Percentiles rank a stretch among this genome's conserved stretches.
phyloP scores from a whole-genome alignment of 2,888 invertebrate genomes.

The Hedychridium roseum region DNA sequence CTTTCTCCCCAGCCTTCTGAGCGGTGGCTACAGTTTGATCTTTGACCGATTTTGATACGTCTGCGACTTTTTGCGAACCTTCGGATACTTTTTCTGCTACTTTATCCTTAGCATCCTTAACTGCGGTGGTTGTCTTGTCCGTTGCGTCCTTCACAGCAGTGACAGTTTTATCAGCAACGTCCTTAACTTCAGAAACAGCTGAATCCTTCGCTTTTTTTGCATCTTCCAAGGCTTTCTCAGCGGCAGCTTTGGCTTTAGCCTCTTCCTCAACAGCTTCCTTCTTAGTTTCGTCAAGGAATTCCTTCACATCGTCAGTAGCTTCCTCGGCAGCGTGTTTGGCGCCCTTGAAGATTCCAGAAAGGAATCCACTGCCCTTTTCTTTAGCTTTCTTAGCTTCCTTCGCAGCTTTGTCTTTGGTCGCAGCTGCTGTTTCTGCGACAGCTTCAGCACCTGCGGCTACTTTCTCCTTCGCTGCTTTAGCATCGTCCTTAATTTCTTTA shows the following conservation, averaged over 20 bases:
- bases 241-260: too few species aligned
- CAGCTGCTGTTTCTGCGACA: slow-evolving; percentile 17
- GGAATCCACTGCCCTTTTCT: slow-evolving; percentile 36
- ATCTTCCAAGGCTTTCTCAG: too few species aligned
- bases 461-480: slow-evolving; percentile 25
- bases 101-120: slow-evolving; percentile 28
- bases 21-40: too few species aligned
- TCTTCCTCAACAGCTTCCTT: slow-evolving; percentile 22
- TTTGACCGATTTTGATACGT: too few species aligned
- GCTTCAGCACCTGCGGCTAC: slow-evolving; percentile 18
- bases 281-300: slow-evolving; percentile 22
- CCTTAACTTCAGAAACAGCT: too few species aligned
- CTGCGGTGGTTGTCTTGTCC: too few species aligned
- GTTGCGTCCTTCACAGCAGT: too few species aligned
- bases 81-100: too few species aligned
- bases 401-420: slow-evolving; percentile 19
- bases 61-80: too few species aligned
- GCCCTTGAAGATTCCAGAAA: slow-evolving; percentile 38
- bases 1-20: slow-evolving; percentile 23
- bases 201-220: too few species aligned
- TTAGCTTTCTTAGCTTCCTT: slow-evolving; percentile 37
- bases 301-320: slow-evolving; percentile 31
- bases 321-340: slow-evolving; percentile 34
- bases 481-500: slow-evolving; percentile 23
- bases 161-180: too few species aligned